phyloP scores from a whole-genome alignment of 2,113 vertebrate genomes.

The Archilochus colubris region DNA sequence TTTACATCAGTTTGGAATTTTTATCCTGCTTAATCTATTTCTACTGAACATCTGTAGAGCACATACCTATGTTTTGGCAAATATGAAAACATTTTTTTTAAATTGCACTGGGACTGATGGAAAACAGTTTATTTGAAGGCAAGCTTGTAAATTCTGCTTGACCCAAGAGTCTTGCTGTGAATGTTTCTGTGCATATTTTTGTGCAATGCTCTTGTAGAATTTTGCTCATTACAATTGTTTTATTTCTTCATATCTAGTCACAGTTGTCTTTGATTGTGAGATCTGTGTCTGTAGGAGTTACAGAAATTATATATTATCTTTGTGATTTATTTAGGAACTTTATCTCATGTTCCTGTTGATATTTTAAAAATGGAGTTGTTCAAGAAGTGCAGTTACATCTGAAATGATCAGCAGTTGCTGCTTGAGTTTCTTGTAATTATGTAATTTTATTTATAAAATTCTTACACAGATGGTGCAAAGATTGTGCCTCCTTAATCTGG shows the following conservation, averaged over 20 bases:
- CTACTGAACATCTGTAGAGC: not conserved
- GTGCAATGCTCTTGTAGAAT: not conserved
- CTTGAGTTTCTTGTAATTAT: not conserved
- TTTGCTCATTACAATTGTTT: not conserved
- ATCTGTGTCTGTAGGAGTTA: not conserved
- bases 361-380: not conserved
- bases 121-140: not conserved
- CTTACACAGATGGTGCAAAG: not conserved
- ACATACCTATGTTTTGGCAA: not conserved
- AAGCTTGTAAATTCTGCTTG: not conserved
- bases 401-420: not conserved
- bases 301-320: not conserved
- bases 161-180: not conserved
- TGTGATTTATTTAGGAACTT: not conserved
- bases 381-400: not conserved
- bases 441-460: not conserved
- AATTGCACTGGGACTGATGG: not conserved
- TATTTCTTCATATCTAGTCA: not conserved
- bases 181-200: not conserved
- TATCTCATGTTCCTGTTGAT: not conserved
- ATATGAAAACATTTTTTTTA: not conserved
- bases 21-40: not conserved
- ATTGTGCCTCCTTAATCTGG: not conserved
- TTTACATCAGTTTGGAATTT: not conserved
- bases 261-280: not conserved